phyloP scores from a whole-genome alignment of 1,140 invertebrate genomes.

The Drosophila ironensis region DNA sequence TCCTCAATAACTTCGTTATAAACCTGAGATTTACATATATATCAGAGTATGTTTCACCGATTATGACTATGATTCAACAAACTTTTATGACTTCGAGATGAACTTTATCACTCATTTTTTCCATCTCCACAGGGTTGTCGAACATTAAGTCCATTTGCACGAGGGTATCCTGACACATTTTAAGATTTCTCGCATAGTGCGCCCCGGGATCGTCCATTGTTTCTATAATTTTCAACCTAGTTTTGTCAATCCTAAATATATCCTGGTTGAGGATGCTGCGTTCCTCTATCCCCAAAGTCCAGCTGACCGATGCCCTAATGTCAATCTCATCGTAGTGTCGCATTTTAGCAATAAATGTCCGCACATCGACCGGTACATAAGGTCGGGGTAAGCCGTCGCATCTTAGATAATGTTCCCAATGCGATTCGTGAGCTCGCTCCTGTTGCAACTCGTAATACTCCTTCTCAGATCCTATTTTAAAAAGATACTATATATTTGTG shows the following conservation, averaged over 20 bases:
- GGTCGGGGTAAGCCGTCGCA: constrained; percentile 65
- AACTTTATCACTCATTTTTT: background rate
- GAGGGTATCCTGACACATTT: constrained; percentile 30
- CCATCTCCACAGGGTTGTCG: constrained; percentile 48
- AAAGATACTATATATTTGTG: background rate
- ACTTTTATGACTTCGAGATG: constrained; percentile 48
- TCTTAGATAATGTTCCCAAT: constrained; percentile 52
- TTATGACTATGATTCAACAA: background rate
- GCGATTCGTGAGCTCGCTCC: background rate
- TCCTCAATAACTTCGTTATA: constrained; percentile 37
- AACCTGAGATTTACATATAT: constrained; percentile 4
- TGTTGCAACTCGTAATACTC: constrained; percentile 24
- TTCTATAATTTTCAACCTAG: background rate
- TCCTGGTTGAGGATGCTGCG: constrained; percentile 55
- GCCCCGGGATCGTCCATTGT: constrained; percentile 22
- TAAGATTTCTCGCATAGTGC: constrained; percentile 34
- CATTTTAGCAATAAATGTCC: constrained; percentile 46
- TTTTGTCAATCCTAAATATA: constrained; percentile 39
- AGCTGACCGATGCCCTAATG: constrained; percentile 35
- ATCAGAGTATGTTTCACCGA: background rate
- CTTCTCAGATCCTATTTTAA: constrained; percentile 8
- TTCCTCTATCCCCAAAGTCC: constrained; percentile 59
- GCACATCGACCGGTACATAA: constrained; percentile 53
- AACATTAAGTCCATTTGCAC: constrained; percentile 49
- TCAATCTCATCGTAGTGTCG: constrained; percentile 33